Conservation (phyloP, 2,797 vertebrate genomes). For the Tenualosa ilisha region DNA sequence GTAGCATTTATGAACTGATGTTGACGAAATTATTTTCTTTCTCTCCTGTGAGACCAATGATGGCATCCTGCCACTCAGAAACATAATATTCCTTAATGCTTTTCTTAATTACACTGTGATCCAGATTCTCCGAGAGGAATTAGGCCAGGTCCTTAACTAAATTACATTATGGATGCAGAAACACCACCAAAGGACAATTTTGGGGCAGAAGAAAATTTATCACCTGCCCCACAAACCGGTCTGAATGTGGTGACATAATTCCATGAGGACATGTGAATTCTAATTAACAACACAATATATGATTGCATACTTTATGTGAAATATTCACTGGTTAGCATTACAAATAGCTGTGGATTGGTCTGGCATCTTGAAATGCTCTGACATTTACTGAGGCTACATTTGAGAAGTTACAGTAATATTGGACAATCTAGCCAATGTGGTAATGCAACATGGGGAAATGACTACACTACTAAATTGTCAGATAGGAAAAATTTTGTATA, state of each 20-base stretch:
- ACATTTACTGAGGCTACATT: neutral
- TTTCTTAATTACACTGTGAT: neutral
- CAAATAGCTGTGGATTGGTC: neutral
- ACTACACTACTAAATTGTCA: neutral
- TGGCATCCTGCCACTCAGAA: neutral
- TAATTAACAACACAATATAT: constrained; percentile 1
- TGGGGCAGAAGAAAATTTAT: neutral
- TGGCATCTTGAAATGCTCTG: neutral
- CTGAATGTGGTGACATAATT: neutral
- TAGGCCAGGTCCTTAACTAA: constrained; percentile 7
- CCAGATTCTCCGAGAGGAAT: neutral
- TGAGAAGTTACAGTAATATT: neutral
- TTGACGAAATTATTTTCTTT: neutral
- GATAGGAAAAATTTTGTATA: neutral
- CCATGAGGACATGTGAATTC: neutral
- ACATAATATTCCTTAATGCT: neutral
- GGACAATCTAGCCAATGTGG: neutral
- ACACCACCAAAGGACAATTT: neutral
- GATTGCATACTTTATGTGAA: neutral
- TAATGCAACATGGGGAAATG: neutral
- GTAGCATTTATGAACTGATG: neutral
- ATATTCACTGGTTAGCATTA: neutral
- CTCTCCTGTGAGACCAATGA: neutral
- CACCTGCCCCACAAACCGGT: neutral
- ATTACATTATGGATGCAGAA: constrained; percentile 21